These are phyloP conservation scores for Tapirus indicus DNA, from an alignment of 2,797 vertebrate species.

Conservation along the genomic window DNA sequence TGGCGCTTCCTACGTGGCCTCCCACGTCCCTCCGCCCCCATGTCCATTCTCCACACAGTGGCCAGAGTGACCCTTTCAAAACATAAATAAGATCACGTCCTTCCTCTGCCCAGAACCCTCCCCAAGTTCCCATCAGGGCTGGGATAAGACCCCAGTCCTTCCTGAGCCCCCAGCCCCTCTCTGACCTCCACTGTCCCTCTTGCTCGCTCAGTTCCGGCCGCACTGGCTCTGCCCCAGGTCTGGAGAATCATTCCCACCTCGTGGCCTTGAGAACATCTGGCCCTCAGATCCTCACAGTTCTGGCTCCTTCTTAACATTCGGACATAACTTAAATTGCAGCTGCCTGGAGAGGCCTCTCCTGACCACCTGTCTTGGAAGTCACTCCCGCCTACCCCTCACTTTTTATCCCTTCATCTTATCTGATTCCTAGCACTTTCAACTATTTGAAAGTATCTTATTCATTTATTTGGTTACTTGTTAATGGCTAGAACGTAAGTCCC, in stretches of 20 bases:
- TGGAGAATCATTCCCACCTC: no score
- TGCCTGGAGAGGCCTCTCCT: not conserved
- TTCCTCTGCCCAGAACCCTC: no score
- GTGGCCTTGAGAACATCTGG: no score
- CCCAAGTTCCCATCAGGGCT: no score
- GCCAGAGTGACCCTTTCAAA: not conserved
- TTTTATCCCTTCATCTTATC: not conserved
- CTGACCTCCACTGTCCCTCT: no score
- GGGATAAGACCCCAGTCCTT: no score
- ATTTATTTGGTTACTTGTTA: not conserved
- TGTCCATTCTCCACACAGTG: not conserved
- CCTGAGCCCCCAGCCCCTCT: no score
- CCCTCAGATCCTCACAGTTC: not conserved
- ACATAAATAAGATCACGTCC: no score
- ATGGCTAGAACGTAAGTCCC: not conserved
- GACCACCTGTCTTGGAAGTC: not conserved
- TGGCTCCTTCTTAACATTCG: not conserved
- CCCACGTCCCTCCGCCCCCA: not conserved
- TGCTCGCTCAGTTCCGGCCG: no score
- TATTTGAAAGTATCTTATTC: not conserved
- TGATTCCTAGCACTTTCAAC: not conserved
- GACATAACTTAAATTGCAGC: not conserved
- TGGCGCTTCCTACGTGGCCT: not conserved
- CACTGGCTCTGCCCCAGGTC: no score
- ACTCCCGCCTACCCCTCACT: not conserved